phyloP scores from a whole-genome alignment of 2,888 invertebrate species.

The Drosophila flavopinicola region DNA sequence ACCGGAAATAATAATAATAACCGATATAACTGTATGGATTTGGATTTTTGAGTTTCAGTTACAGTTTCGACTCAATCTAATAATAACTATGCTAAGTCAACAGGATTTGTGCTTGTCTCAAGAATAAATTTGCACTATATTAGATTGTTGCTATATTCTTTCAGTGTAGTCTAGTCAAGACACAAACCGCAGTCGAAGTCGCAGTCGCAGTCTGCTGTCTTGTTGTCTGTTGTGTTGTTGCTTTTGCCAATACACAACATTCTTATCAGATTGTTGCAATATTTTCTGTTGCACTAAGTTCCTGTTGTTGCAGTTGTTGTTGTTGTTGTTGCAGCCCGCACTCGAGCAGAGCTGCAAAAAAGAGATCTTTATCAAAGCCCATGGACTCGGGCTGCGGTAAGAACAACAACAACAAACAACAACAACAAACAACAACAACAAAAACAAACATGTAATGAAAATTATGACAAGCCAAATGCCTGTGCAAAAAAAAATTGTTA shows the following conservation, averaged over 20 bases:
- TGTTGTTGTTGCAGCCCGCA: conserved; percentile 59
- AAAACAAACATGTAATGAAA: conserved; percentile 74
- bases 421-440: conserved; percentile 31
- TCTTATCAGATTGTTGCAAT: conserved; percentile 78
- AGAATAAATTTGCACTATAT: too few relatives aligned
- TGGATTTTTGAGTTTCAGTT: too few relatives aligned
- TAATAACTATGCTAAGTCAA: too few relatives aligned
- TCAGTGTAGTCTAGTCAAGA: conserved; percentile 30
- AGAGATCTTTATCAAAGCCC: conserved; percentile 77
- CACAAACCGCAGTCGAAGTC: conserved; percentile 37
- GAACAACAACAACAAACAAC: conserved; percentile 37
- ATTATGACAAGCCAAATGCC: conserved; percentile 75
- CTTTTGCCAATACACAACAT: conserved; percentile 60
- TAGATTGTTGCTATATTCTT: background rate
- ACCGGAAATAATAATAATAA: too few relatives aligned
- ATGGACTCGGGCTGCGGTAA: conserved; percentile 65
- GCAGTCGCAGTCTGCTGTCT: conserved; percentile 24
- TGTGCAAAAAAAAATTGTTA: conserved; percentile 33
- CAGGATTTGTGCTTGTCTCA: too few relatives aligned
- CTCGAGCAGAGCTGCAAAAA: conserved; percentile 43
- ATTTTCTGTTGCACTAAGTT: conserved; percentile 54
- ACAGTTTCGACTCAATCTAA: too few relatives aligned
- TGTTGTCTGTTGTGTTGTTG: conserved; percentile 37
- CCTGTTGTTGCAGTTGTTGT: conserved; percentile 38
- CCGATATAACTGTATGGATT: too few relatives aligned